Base-by-base conservation (phyloP, 2,888 invertebrate species). In the Loripinus fragilis region DNA sequence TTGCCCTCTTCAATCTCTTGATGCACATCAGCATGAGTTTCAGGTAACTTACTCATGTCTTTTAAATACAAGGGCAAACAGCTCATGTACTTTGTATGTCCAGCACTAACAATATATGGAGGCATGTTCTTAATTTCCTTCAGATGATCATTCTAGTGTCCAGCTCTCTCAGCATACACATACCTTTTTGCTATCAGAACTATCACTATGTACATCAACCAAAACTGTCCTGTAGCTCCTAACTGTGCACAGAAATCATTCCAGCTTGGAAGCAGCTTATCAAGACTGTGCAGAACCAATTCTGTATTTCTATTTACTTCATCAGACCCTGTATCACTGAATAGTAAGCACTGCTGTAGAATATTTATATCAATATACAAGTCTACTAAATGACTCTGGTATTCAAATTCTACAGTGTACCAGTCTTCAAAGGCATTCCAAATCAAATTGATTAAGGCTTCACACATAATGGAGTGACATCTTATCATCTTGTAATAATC, bases 91-190 rank as follows among this genome's bases (percentile, higher is more conserved):
- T 55, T 55, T 5, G 55, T 55, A 55, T 55, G 55, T 25, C 55
- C 55, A 8, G 55, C 55, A 8, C 25, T 7, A 23, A 23, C 55
- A 23, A 55, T 23, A 15, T 55, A 55, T 3, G 55, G 25, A 8
- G 25, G 15, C 55, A 55, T 55, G 25, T 55, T 55, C 15, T 28
- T 55, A 28, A 28, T 55, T 15, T 55, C 28, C 25, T 55, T 55
- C 28, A 55, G 23, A 55, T 55, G 55, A 25, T 23, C 28, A 7
- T 55, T 17, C 55, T 28, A 55, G 7, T 28, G 2, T 10, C 55
- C 55, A 55, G 55, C 55, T 28, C 55, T 55, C 55, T 55, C 55
- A 55, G 55, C 55, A 55, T 55, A 55, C 2, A 55, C 25, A 55
- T 55, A 55, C 25, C 55, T 55, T 55, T 55, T 55, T 5, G 55